A percentile compares a stretch with the other conserved stretches of the same genome.
Evolutionary conservation across 2,113 vertebrate species (phyloP).

Genomic region (Rhodinocichla rosea): DNA sequence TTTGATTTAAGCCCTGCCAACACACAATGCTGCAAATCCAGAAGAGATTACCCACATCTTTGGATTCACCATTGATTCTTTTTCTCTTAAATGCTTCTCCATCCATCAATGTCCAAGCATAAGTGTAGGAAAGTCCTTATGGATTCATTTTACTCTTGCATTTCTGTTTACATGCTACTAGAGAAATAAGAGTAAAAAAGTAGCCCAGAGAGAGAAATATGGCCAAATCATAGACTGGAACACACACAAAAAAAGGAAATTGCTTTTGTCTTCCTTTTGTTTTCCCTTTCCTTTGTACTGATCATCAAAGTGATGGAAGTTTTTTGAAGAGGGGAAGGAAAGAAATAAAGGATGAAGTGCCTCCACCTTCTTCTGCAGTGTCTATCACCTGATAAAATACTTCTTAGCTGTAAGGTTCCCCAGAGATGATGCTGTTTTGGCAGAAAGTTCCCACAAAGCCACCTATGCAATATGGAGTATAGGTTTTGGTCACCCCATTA

Average conservation of each 20-base stretch:
- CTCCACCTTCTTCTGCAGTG: not conserved
- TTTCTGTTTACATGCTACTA: not conserved
- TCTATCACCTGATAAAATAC: not conserved
- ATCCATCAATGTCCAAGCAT: constrained; percentile 1
- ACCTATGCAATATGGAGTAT: not conserved
- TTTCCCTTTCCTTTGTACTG: not conserved
- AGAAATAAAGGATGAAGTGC: not conserved
- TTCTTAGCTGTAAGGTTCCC: not conserved
- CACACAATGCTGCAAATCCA: not conserved
- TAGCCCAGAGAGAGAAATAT: not conserved
- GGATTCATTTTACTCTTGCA: not conserved
- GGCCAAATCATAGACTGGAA: not conserved
- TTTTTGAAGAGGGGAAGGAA: not conserved
- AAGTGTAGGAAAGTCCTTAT: not conserved
- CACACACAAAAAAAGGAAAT: not conserved
- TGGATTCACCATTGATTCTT: not conserved
- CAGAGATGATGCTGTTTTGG: not conserved
- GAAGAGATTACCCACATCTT: not conserved
- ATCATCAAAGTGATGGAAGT: not conserved
- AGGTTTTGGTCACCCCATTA: not conserved
- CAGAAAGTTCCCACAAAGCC: not conserved
- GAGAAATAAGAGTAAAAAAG: not conserved
- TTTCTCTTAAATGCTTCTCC: not conserved
- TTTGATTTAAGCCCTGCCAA: not conserved
- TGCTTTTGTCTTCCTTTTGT: not conserved